A percentile compares a stretch with the other conserved stretches of the same genome.
Evolutionary conservation across 2,113 vertebrate species (phyloP).

Genomic region (Tetraodon nigroviridis): DNA sequence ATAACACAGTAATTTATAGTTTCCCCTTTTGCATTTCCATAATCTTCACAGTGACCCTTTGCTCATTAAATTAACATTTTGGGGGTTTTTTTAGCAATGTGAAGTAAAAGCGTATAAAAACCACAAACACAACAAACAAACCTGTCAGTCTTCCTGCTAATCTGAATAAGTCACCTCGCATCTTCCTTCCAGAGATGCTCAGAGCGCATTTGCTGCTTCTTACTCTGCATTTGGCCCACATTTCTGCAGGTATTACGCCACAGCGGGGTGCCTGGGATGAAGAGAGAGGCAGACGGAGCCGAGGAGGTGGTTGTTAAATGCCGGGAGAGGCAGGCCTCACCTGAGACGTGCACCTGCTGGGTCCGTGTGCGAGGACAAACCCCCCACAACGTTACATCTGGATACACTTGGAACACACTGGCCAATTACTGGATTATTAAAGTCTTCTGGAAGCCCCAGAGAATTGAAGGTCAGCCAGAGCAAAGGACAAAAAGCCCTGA

Average conservation of each 20-base stretch:
- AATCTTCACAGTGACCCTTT: no score
- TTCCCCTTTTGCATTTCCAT: no score
- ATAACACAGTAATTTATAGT: no score
- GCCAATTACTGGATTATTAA: constrained; percentile 38
- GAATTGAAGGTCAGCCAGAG: constrained; percentile 29
- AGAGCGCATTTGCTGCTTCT: constrained; percentile 14
- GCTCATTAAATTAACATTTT: no score
- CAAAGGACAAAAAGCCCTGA: neutral
- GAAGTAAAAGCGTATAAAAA: no score
- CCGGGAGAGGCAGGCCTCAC: constrained; percentile 43
- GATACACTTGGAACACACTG: constrained; percentile 24
- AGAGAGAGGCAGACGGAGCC: constrained; percentile 15
- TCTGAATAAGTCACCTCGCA: no score
- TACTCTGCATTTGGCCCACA: constrained; percentile 41
- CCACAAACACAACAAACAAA: no score
- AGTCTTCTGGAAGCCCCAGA: constrained; percentile 24
- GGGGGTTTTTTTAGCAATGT: no score
- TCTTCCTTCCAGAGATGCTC: neutral
- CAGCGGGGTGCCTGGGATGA: constrained; percentile 42
- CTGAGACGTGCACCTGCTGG: constrained; percentile 60
- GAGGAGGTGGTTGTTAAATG: neutral
- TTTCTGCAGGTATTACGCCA: constrained; percentile 32
- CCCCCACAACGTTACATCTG: constrained; percentile 36
- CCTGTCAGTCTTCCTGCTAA: no score
- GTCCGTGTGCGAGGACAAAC: constrained; percentile 32